phyloP scores from a whole-genome alignment of 2,888 invertebrate species.

The Parnassius orleans region DNA sequence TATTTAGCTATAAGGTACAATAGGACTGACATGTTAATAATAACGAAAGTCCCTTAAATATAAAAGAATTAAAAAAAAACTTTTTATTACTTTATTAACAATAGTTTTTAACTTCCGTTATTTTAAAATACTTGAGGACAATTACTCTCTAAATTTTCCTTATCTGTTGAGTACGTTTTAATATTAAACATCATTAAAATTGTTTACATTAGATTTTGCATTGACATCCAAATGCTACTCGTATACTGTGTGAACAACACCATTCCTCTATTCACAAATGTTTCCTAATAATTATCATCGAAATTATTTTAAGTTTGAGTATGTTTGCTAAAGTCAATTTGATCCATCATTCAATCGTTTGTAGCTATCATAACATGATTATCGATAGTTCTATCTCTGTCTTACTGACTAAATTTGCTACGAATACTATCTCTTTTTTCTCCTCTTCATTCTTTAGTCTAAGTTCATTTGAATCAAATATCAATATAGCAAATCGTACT shows the following conservation, averaged over 20 bases:
- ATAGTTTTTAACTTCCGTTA: no score
- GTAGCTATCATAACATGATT: constrained; percentile 19
- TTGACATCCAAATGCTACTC: neutral
- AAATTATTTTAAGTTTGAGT: constrained; percentile 29
- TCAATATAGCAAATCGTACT: constrained; percentile 46
- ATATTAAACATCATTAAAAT: no score
- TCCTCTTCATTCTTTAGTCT: constrained; percentile 7
- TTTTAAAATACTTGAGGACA: no score
- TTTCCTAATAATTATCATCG: constrained; percentile 18
- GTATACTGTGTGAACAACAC: constrained; percentile 26
- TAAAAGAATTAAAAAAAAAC: no score
- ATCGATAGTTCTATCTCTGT: constrained; percentile 12
- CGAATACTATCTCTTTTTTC: neutral
- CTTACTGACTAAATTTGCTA: neutral
- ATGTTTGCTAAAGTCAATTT: constrained; percentile 30
- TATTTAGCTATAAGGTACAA: no score
- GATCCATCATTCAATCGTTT: constrained; percentile 34
- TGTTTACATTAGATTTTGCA: no score
- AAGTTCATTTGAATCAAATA: constrained; percentile 61
- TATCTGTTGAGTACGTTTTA: no score
- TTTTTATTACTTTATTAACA: no score
- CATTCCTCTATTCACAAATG: constrained; percentile 24
- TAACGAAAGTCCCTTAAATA: no score
- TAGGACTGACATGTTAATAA: no score
- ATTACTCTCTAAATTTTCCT: no score